Base-by-base conservation (phyloP, 2,113 vertebrate species). In the Syngnathoides biaculeatus region DNA sequence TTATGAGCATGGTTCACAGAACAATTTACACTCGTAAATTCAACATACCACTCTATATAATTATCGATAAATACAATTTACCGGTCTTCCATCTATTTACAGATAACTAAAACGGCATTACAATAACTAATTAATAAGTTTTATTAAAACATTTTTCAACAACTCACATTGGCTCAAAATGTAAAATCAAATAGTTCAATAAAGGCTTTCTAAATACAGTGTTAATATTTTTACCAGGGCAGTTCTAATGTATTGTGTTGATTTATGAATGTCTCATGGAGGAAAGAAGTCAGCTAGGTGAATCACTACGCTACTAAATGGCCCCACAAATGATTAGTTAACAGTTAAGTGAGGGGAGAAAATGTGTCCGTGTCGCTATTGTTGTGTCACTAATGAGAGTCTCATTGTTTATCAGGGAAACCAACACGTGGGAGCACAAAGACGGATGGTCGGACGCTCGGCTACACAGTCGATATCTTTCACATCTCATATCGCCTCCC, bases 391-490 rank as follows among this genome's bases (percentile, higher is more conserved):
- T 57, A 57, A 57, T 57, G 14, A 30, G 55, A 30, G 26, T 57
- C 55, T 15, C 55, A 63, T 3, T 22, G 10, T 40, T 69, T 52
- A 20, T 52, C 8, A 3, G 14, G 59, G 3, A 11, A 48, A 11
- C n/a, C 42, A 47, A 61, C 1, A 0, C 48, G 39, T 5, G 17
- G 26, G n/a, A 39, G 47, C 15, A 47, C 45, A 64, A 42, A 60
- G 30, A 62, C 35, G 42, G 27, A 48, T 60, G 27, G 19, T 39
- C 52, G 2, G n/a, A 53, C 43, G 42, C 40, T 43, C 9, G 59
- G 38, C 55, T 53, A 47, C 69, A 65, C 39, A 61, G 42, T 45
- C 39, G 8, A 64, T 53, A 71, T 69, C 1, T 30, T 65, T 59
- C 20, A 58, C 7, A 39, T 5, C 52, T 65, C 50, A 11, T 26